phyloP scores from a whole-genome alignment of 2,797 vertebrate genomes.

The Leucoraja ocellata region DNA sequence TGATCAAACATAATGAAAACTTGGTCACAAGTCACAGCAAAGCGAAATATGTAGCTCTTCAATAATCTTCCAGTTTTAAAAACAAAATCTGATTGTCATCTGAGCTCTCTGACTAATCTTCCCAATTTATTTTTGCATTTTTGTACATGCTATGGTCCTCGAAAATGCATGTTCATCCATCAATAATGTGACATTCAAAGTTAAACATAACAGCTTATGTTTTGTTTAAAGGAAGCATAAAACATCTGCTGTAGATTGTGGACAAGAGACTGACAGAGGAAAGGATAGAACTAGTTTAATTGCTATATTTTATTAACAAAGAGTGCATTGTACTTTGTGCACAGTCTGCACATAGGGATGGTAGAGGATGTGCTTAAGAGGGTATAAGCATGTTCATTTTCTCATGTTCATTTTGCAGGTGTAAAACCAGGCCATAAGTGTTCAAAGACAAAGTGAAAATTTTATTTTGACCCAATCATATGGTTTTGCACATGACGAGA shows the following conservation, averaged over 20 bases:
- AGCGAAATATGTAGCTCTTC: background rate
- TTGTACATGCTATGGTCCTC: constrained; percentile 21
- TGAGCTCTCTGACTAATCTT: constrained; percentile 9
- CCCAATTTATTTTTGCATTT: constrained; percentile 25
- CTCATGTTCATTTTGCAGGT: background rate
- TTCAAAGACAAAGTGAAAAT: background rate
- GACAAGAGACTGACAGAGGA: constrained; percentile 30
- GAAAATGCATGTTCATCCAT: constrained; percentile 35
- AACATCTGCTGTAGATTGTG: constrained; percentile 37
- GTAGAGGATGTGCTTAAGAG: background rate
- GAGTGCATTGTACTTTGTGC: background rate
- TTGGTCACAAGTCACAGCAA: background rate
- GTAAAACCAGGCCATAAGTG: background rate
- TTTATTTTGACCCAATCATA: background rate
- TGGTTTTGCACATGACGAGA: background rate
- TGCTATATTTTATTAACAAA: constrained; percentile 29
- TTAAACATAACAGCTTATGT: constrained; percentile 39
- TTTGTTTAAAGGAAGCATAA: constrained; percentile 36
- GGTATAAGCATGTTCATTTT: background rate
- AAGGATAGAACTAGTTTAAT: constrained; percentile 33
- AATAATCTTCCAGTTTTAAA: background rate
- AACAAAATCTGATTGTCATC: constrained; percentile 2
- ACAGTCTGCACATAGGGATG: background rate
- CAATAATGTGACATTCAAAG: constrained; percentile 18
- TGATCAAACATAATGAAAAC: constrained; percentile 17